phyloP scores from a whole-genome alignment of 2,113 vertebrate species.

The Agapornis roseicollis region DNA sequence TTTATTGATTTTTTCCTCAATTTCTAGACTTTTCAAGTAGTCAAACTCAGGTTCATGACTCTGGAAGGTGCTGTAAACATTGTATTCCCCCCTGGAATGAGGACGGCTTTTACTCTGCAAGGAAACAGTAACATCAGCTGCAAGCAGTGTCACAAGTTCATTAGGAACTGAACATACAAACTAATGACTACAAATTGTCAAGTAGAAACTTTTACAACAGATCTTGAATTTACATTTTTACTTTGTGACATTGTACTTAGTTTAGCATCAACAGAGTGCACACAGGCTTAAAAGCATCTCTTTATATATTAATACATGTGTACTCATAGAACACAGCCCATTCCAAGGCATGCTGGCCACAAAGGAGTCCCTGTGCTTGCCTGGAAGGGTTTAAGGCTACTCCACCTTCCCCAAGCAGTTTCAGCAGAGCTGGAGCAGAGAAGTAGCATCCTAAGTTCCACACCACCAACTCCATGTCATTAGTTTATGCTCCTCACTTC shows the following conservation, averaged over 20 bases:
- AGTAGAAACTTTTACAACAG: neutral
- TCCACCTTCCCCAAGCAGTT: neutral
- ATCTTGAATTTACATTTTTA: neutral
- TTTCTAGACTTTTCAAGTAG: conserved; percentile 49
- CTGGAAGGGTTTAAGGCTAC: neutral
- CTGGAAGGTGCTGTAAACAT: conserved; percentile 38
- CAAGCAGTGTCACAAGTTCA: neutral
- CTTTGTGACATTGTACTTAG: neutral
- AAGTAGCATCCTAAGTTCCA: neutral
- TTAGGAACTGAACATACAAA: neutral
- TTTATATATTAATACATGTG: neutral
- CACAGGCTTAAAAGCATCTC: neutral
- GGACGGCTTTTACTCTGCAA: conserved; percentile 16
- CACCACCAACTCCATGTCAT: neutral
- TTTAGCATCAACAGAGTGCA: neutral
- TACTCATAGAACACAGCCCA: neutral
- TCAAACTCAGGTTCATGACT: conserved; percentile 30
- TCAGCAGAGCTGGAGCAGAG: neutral
- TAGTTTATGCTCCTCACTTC: neutral
- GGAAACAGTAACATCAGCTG: neutral
- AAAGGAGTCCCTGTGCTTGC: neutral
- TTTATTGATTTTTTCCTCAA: conserved; percentile 43
- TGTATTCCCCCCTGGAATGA: neutral
- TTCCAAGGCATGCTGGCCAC: neutral
- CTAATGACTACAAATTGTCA: accelerated